Percentiles rank a stretch among this genome's conserved stretches.
Conservation (phyloP, 2,888 invertebrate genomes). For the Pseudeuparius sepicola region DNA sequence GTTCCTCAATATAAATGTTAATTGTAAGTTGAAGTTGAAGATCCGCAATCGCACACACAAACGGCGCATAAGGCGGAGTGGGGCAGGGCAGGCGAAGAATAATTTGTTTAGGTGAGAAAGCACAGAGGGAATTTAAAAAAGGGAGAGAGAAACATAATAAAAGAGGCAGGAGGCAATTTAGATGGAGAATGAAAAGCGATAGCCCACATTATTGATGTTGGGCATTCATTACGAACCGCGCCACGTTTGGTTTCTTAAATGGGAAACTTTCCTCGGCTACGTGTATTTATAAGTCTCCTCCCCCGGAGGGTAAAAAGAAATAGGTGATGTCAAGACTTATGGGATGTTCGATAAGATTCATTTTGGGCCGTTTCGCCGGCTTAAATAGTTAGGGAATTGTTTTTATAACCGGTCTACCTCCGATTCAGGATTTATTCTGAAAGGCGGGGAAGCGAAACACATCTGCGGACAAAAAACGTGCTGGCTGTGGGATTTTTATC, state of each 20-base stretch:
- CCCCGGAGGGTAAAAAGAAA: slow-evolving; percentile 37
- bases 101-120: no score
- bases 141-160: no score
- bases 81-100: no score
- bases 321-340: slow-evolving; percentile 45
- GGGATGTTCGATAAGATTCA: slow-evolving; percentile 45
- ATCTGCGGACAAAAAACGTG: no score
- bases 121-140: no score
- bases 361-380: slow-evolving; percentile 35
- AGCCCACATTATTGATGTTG: slow-evolving; percentile 33
- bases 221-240: slow-evolving; percentile 32
- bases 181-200: slow-evolving; percentile 29
- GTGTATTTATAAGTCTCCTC: slow-evolving; percentile 40
- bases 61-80: no score
- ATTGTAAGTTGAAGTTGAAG: no score
- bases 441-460: no score
- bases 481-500: no score
- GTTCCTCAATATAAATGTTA: no score
- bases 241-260: slow-evolving; percentile 38
- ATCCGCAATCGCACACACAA: no score
- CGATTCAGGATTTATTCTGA: slow-evolving; percentile 31
- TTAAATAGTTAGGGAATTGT: slow-evolving; percentile 38
- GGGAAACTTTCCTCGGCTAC: slow-evolving; percentile 41
- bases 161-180: no score
- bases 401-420: slow-evolving; percentile 36